Conservation (phyloP, 2,797 vertebrate genomes). For the Phoebastria nigripes region DNA sequence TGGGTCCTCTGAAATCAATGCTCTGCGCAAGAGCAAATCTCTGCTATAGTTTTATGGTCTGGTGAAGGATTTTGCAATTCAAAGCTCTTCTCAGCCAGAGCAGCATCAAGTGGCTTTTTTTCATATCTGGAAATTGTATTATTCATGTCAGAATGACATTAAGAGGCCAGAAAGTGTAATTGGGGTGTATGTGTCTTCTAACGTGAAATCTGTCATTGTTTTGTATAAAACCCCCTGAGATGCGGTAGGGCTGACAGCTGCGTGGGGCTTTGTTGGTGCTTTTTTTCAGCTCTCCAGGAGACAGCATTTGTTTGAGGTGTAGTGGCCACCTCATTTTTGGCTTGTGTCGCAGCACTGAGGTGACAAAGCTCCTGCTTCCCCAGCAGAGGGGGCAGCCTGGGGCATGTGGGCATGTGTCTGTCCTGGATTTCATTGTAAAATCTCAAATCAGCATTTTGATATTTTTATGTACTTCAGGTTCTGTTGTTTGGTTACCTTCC, state of each 20-base stretch:
- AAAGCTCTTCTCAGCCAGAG: not conserved
- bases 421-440: not conserved
- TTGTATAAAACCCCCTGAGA: not conserved
- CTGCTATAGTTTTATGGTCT: not conserved
- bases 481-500: not conserved
- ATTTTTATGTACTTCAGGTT: not conserved
- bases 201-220: not conserved
- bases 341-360: not conserved
- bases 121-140: not conserved
- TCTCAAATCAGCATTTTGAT: not conserved
- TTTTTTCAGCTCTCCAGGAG: not conserved
- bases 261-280: not conserved
- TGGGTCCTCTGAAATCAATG: not conserved
- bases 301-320: not conserved
- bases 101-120: not conserved
- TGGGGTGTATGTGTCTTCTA: not conserved
- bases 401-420: no score
- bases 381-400: not conserved
- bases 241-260: not conserved
- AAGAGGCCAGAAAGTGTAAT: not conserved
- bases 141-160: not conserved
- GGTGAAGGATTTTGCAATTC: not conserved
- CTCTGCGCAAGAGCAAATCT: not conserved
- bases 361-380: not conserved
- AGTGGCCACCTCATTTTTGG: not conserved